Evolutionary conservation across 2,888 invertebrate genomes (phyloP).

Genomic region (Thymelicus sylvestris): DNA sequence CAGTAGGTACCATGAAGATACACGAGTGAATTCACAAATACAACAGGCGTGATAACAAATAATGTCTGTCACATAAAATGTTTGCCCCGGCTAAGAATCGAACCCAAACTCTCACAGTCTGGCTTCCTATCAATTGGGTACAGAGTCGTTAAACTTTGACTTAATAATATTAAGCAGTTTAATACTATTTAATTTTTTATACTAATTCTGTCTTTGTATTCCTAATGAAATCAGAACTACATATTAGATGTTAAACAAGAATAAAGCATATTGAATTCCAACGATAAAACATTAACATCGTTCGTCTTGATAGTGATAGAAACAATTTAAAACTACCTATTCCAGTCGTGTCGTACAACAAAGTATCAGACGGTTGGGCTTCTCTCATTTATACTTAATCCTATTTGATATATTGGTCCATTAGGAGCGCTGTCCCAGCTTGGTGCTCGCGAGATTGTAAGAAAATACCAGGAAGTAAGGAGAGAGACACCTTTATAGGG

Average conservation of each 20-base stretch:
- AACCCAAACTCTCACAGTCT: no score
- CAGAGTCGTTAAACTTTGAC: no score
- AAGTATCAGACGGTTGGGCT: constrained; percentile 69
- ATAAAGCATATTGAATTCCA: not conserved
- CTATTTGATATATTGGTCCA: constrained; percentile 81
- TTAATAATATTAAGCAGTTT: no score
- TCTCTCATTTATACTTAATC: constrained; percentile 79
- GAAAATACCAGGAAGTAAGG: constrained; percentile 64
- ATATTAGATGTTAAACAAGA: constrained; percentile 9
- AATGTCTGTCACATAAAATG: no score
- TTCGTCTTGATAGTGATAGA: constrained; percentile 48
- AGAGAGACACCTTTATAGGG: constrained; percentile 60
- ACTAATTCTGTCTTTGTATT: no score
- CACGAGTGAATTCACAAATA: no score
- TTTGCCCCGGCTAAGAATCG: no score
- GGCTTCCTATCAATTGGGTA: no score
- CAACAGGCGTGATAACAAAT: no score
- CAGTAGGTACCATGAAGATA: no score
- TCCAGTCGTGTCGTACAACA: constrained; percentile 68
- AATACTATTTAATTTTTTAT: no score
- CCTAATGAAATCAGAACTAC: constrained; percentile 24
- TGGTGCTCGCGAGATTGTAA: constrained; percentile 69
- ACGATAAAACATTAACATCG: not conserved
- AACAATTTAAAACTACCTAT: constrained; percentile 60
- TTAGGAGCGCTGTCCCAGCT: constrained; percentile 73